Evolutionary conservation across 2,888 invertebrate species (phyloP), one percentile per base, ranked within the genome.

Genomic region (Xanthorhoe spadicearia): DNA sequence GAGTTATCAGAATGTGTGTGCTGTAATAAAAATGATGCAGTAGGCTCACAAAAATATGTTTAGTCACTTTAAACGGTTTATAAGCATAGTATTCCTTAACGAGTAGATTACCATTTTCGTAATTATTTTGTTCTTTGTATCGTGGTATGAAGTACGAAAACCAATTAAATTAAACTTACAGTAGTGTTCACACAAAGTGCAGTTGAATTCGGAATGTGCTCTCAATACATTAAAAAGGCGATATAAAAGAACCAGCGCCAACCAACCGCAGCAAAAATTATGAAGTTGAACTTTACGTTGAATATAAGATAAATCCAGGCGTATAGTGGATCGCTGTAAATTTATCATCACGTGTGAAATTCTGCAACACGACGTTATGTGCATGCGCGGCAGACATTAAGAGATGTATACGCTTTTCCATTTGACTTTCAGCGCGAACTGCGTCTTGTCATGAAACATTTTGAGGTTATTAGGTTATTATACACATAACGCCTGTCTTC

Each of bases 401-500:
- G 87, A 88, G n/a, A 84, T 85, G 83, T 88, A 85, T 90, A 87
- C 88, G 88, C 87, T 90, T 90, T 87, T 84, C 87, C 83, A 84
- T 90, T 90, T 88, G 90, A 87, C 87, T 92, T 91, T 89, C 80
- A 80, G 85, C 81, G 82, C 84, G 86, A 86, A 91, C 89, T 88
- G 88, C 87, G 85, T 85, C 85, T 92, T 90, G 90, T 90, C 92
- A 92, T 90, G 92, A 90, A 90, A 91, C 80, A 83, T 84, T 87
- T 88, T 83, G 80, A 84, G 89, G 88, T 88, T 86, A 89, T 89
- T 86, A 83, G 89, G 89, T 89, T 90, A 88, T 86, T 7, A 83
- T 56, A 58, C 49, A 18, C 32, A 56, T 81, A 82, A 81, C 79
- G 76, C 60, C 53, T 78, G 78, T 77, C 76, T 79, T 76, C 74